Conservation (phyloP, 92 coral and sea anemone species). For the Epizoanthus ramosus region DNA sequence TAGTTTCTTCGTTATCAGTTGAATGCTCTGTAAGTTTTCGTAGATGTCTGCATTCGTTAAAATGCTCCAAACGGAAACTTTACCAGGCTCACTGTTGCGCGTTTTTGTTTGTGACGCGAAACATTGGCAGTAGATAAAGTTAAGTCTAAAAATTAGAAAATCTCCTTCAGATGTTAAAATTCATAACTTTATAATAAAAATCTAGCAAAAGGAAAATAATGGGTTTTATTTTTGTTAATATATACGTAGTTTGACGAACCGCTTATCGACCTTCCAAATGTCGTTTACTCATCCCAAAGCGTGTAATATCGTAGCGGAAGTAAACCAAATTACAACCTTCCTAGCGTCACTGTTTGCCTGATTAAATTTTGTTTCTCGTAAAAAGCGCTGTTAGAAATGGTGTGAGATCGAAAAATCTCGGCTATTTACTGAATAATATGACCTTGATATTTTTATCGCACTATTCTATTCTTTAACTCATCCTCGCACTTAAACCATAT, state of each 20-base stretch:
- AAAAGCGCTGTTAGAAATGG: background rate
- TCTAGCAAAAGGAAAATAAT: background rate
- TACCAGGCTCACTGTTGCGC: background rate
- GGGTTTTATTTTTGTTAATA: background rate
- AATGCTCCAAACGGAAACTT: constrained; percentile 6
- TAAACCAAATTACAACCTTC: constrained; percentile 17
- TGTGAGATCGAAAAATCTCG: background rate
- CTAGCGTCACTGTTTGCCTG: background rate
- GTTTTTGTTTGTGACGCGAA: background rate
- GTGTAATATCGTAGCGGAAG: constrained; percentile 36
- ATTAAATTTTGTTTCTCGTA: background rate
- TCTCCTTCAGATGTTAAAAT: background rate
- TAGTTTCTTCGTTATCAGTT: background rate
- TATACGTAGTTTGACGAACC: background rate
- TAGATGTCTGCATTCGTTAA: constrained; percentile 22
- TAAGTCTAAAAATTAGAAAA: background rate
- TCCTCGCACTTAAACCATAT: background rate
- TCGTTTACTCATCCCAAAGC: constrained; percentile 18
- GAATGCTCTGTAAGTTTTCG: background rate
- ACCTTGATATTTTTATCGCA: background rate
- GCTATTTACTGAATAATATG: background rate
- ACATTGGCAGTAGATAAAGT: background rate
- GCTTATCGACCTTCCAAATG: constrained; percentile 1
- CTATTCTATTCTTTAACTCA: background rate
- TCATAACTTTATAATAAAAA: background rate